Evolutionary conservation across 2,113 vertebrate genomes (phyloP).

Genomic region (Camelus bactrianus): DNA sequence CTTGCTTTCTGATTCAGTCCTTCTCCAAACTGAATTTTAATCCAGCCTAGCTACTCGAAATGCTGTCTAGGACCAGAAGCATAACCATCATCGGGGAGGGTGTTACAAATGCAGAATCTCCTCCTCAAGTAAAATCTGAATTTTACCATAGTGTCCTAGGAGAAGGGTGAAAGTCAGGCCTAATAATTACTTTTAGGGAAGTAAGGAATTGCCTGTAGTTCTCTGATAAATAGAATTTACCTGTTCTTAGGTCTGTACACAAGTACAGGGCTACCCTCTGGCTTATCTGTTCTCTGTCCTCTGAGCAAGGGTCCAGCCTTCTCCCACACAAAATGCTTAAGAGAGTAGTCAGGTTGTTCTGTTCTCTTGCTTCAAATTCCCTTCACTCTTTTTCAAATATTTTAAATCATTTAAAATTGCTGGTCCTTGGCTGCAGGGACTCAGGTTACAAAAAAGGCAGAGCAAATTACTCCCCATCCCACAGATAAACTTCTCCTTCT

Average conservation of each 20-base stretch:
- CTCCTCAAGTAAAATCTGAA: background rate
- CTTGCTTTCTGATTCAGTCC: background rate
- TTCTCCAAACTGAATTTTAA: background rate
- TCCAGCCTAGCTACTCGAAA: background rate
- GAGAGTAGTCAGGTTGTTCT: background rate
- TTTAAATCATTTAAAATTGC: conserved; percentile 8
- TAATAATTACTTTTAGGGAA: background rate
- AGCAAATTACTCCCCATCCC: background rate
- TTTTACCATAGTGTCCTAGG: background rate
- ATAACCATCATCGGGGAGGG: background rate
- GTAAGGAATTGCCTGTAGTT: background rate
- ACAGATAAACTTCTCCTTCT: background rate
- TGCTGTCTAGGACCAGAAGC: background rate
- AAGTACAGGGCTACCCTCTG: background rate
- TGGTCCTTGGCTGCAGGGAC: background rate
- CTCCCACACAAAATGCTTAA: background rate
- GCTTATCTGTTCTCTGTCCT: background rate
- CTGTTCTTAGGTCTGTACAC: background rate
- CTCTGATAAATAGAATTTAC: background rate
- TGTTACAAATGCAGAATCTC: background rate
- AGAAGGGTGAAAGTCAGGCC: background rate
- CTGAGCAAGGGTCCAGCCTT: background rate
- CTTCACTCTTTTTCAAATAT: background rate
- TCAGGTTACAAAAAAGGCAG: background rate
- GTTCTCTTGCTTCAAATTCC: background rate